These are phyloP conservation scores for Diachasmimorpha longicaudata DNA, from an alignment of 1,140 invertebrate genomes.

Conservation along the genomic window DNA sequence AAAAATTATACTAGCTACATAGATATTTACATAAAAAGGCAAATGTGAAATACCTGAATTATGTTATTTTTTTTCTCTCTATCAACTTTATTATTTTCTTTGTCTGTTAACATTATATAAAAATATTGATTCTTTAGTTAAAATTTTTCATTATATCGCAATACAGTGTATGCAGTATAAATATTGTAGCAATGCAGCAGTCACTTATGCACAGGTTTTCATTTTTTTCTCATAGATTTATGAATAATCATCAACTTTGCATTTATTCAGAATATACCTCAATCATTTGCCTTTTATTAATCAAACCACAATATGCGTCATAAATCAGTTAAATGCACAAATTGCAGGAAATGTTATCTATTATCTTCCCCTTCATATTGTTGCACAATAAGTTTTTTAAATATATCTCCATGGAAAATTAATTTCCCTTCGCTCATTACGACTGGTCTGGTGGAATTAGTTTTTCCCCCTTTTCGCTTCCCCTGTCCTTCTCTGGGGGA, in stretches of 20 bases:
- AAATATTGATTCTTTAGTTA: slow-evolving; percentile 51
- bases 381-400: neutral
- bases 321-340: neutral
- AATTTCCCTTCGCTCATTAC: neutral
- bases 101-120: slow-evolving; percentile 45
- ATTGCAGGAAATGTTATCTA: neutral
- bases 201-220: neutral
- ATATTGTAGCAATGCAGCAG: slow-evolving; percentile 40
- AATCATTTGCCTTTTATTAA: slow-evolving; percentile 46
- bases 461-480: neutral
- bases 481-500: too few species aligned
- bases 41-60: slow-evolving; percentile 62
- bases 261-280: slow-evolving; percentile 34
- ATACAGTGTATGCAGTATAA: slow-evolving; percentile 20
- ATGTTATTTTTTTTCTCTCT: slow-evolving; percentile 26
- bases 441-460: too few species aligned
- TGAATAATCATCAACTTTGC: neutral
- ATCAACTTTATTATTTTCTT: neutral
- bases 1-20: slow-evolving; percentile 60
- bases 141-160: slow-evolving; percentile 28
- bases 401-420: neutral
- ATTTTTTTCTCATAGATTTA: neutral
- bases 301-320: slow-evolving; percentile 21
- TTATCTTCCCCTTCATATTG: neutral
- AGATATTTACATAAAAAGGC: slow-evolving; percentile 61